These are phyloP conservation scores for Leptinotarsa juncta DNA, from an alignment of 2,888 invertebrate genomes.

Conservation along the genomic window DNA sequence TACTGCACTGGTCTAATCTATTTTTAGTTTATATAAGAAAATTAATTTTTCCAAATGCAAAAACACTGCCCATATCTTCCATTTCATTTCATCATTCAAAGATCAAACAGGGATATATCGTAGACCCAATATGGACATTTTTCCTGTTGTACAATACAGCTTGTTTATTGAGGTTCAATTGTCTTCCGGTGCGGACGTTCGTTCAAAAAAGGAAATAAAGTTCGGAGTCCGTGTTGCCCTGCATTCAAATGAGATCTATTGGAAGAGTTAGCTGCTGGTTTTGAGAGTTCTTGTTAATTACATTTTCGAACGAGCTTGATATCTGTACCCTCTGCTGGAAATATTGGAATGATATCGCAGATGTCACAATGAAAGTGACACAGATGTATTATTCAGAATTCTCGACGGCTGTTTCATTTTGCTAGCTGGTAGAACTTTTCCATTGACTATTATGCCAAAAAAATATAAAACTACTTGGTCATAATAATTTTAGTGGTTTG, in stretches of 20 bases:
- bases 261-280: neutral
- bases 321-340: neutral
- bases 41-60: too few relatives aligned
- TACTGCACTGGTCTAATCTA: too few relatives aligned
- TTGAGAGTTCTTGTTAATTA: neutral
- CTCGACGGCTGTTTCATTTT: too few relatives aligned
- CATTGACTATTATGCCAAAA: too few relatives aligned
- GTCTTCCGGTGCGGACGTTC: neutral
- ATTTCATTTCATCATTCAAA: too few relatives aligned
- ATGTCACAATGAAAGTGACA: neutral
- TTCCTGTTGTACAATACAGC: neutral
- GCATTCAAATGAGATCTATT: neutral
- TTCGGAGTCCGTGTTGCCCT: neutral
- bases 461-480: too few relatives aligned
- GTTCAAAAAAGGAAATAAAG: conserved; percentile 1
- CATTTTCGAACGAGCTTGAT: neutral
- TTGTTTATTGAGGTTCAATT: neutral
- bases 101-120: too few relatives aligned
- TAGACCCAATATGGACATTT: neutral
- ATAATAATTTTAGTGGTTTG: too few relatives aligned
- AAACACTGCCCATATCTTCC: too few relatives aligned
- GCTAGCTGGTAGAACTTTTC: too few relatives aligned
- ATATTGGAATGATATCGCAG: neutral
- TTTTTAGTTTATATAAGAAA: too few relatives aligned
- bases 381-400: too few relatives aligned